These are phyloP conservation scores for Bungarus multicinctus DNA, from an alignment of 2,113 vertebrate genomes.

Conservation along the genomic window DNA sequence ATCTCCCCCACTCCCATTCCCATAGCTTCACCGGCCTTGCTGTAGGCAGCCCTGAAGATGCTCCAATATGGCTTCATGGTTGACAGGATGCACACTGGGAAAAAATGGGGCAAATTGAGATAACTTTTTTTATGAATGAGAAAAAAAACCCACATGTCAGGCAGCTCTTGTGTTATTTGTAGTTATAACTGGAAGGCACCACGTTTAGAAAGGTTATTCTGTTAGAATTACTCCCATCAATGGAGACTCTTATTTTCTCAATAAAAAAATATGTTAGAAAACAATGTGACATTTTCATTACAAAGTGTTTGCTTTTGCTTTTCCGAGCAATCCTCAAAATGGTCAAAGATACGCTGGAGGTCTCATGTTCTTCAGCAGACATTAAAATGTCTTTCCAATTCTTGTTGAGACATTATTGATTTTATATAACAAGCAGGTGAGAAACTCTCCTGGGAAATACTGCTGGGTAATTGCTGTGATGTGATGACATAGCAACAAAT, in stretches of 20 bases:
- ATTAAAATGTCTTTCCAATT: conserved; percentile 66
- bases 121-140: not conserved
- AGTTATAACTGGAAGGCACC: not conserved
- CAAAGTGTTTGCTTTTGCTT: conserved; percentile 29
- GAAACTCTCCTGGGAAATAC: conserved; percentile 46
- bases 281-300: not conserved
- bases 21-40: too few species aligned
- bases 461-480: conserved; percentile 60
- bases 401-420: conserved; percentile 67
- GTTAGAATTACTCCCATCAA: not conserved
- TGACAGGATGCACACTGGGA: not conserved
- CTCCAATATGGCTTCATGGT: too few species aligned
- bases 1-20: too few species aligned
- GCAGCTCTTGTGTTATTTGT: not conserved
- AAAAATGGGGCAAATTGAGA: not conserved
- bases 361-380: conserved; percentile 54
- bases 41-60: too few species aligned
- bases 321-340: conserved; percentile 38
- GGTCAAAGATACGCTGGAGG: conserved; percentile 53
- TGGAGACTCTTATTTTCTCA: rapidly evolving
- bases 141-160: not conserved
- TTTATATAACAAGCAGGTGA: conserved; percentile 68
- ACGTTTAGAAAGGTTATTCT: not conserved
- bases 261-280: not conserved
- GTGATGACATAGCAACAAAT: conserved; percentile 51